Base-by-base conservation (phyloP, 1,140 invertebrate species). In the Drusus annulatus region DNA sequence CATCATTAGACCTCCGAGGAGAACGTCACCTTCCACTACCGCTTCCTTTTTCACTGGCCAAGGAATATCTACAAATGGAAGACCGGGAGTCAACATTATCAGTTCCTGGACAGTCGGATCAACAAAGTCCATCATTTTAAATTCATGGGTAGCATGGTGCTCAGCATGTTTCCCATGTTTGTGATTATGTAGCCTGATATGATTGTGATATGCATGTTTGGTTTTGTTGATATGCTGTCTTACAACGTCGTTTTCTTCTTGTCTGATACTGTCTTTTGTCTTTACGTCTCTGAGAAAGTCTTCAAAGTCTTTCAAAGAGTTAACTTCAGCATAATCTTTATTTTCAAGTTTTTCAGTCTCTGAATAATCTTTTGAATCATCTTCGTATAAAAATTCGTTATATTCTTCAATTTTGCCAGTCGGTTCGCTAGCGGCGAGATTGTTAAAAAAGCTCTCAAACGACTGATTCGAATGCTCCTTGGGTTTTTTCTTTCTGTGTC, bases 1-100 rank as follows among this genome's bases (percentile, higher is more conserved):
- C 96, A 98, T 98, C 95, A 98, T 98, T 3, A 98, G 89, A 0
- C 96, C 97, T 3, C 97, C 97, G 0, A 99, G 88, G 0, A 96
- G 91, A 0, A 96, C 86, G 82, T 98, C 93, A 0, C 97, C 97
- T 85, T 96, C 94, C 2, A 98, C 93, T 0, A 94, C 93, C 0
- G 96, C 95, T 84, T 96, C 95, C 71, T 93, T 92, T 84, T 98
- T 97, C 2, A 96, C 92, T 0, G 97, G 97, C 97, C 97, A 98
- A 65, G 0, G 17, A 28, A 87, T 77, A 0, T 76, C 80, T 0
- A 63, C 16, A 21, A 65, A 15, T 8, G 80, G 62, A 78, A 21
- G 28, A 19, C 50, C 73, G 8, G 76, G 52, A 5, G 81, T 71
- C 28, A 76, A 13, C 63, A 83, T 81, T 75, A 84, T 84, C 10